phyloP scores from a whole-genome alignment of 2,797 vertebrate genomes.

The Molossus molossus region DNA sequence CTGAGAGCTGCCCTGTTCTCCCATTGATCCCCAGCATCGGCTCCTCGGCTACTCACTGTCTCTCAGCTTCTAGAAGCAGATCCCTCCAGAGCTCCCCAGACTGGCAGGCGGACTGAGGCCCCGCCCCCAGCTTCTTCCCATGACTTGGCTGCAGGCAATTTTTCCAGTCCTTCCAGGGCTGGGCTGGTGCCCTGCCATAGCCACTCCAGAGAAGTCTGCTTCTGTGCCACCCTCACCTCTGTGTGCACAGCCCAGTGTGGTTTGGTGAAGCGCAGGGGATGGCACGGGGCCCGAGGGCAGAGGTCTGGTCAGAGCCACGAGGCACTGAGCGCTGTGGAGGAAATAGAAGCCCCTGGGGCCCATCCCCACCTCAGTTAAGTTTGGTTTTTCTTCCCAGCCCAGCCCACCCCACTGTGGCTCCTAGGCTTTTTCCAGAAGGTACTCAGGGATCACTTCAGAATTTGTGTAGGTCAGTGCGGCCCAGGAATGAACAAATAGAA shows the following conservation, averaged over 20 bases:
- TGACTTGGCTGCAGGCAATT: not conserved
- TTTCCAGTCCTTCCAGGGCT: not conserved
- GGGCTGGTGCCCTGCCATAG: not conserved
- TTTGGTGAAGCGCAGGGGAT: accelerated
- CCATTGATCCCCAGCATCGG: not conserved
- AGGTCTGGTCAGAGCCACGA: not conserved
- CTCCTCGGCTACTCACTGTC: not conserved
- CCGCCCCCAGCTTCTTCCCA: not conserved
- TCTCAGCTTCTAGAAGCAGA: not conserved
- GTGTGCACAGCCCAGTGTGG: not conserved
- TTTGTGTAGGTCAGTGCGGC: not conserved
- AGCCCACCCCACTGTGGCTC: not conserved
- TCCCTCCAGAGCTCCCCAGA: not conserved
- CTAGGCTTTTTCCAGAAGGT: slow-evolving; percentile 11
- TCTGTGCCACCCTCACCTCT: not conserved
- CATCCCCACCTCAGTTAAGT: not conserved
- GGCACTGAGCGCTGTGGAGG: not conserved
- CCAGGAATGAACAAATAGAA: slow-evolving; percentile 46
- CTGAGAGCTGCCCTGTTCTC: not conserved
- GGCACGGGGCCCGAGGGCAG: not conserved
- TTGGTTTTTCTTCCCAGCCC: slow-evolving; percentile 12
- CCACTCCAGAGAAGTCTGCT: not conserved
- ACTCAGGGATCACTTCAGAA: not conserved
- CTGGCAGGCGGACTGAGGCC: no score
- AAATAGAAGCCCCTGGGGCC: not conserved